These are phyloP conservation scores for Thamnophis elegans DNA, from an alignment of 2,797 vertebrate species.

Conservation along the genomic window DNA sequence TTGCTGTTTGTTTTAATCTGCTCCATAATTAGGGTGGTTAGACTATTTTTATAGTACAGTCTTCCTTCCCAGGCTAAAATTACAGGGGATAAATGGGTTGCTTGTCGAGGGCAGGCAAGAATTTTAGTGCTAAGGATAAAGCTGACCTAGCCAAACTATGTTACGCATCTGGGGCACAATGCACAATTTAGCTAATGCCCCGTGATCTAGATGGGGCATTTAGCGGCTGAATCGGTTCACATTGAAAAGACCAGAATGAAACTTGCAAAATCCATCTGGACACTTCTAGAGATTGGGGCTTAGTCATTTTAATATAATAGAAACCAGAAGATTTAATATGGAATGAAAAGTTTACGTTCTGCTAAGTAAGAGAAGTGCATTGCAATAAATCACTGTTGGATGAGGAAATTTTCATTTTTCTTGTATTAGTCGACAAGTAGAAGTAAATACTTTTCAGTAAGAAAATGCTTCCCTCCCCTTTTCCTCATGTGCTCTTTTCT, in stretches of 20 bases:
- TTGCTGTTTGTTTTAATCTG: constrained; percentile 18
- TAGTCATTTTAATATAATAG: background rate
- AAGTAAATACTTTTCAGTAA: background rate
- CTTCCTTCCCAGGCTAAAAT: constrained; percentile 19
- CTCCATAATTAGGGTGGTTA: constrained; percentile 26
- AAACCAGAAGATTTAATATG: background rate
- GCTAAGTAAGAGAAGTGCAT: background rate
- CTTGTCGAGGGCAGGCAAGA: constrained; percentile 34
- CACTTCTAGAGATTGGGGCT: background rate
- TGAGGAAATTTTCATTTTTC: background rate
- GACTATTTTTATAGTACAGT: background rate
- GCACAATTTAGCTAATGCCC: background rate
- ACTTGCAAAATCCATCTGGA: background rate
- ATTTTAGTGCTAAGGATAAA: constrained; percentile 21
- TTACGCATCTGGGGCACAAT: constrained; percentile 7
- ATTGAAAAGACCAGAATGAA: background rate
- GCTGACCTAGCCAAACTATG: background rate
- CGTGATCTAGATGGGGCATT: background rate
- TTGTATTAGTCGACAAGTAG: background rate
- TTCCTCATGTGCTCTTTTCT: background rate
- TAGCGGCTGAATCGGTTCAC: background rate
- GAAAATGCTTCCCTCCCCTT: background rate
- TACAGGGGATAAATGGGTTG: constrained; percentile 19
- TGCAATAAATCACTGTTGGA: background rate
- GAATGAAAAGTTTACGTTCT: background rate